A percentile compares a stretch with the other conserved stretches of the same genome.
These are phyloP conservation scores for Brachionus asplanchnoidis DNA, from an alignment of 1,140 invertebrate species.

Conservation along the genomic window DNA sequence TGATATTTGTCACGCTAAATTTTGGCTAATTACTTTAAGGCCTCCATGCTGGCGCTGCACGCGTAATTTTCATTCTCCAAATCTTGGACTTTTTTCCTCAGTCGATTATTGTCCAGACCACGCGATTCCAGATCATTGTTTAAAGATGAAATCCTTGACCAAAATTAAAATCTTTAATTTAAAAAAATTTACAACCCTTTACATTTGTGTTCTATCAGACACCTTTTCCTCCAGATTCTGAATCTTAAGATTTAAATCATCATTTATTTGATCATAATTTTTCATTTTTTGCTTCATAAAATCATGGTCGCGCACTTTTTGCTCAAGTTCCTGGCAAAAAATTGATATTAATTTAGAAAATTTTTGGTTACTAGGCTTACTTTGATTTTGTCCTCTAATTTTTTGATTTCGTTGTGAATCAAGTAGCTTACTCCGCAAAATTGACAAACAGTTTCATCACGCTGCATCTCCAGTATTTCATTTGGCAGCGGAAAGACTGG, in stretches of 20 bases:
- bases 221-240: conserved; percentile 15
- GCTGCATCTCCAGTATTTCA: conserved; percentile 50
- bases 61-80: neutral
- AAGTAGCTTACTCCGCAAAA: conserved; percentile 56
- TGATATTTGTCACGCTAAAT: neutral
- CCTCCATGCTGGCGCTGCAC: neutral
- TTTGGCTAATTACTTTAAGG: neutral
- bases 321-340: conserved; percentile 24
- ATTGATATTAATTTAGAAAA: neutral
- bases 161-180: neutral
- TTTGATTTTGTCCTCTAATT: conserved; percentile 48
- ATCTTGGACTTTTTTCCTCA: neutral
- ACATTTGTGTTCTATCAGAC: neutral
- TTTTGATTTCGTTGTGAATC: conserved; percentile 56
- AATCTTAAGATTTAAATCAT: neutral
- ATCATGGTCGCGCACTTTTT: neutral
- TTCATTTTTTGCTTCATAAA: neutral
- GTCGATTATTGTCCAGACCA: neutral
- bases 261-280: conserved; percentile 10
- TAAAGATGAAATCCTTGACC: conserved; percentile 1
- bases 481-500: conserved; percentile 53
- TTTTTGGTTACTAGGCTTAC: neutral
- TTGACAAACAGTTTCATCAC: conserved; percentile 54
- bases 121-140: conserved; percentile 31
- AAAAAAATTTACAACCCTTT: neutral